phyloP scores from a whole-genome alignment of 2,888 invertebrate genomes.

The Nectonema munidae region DNA sequence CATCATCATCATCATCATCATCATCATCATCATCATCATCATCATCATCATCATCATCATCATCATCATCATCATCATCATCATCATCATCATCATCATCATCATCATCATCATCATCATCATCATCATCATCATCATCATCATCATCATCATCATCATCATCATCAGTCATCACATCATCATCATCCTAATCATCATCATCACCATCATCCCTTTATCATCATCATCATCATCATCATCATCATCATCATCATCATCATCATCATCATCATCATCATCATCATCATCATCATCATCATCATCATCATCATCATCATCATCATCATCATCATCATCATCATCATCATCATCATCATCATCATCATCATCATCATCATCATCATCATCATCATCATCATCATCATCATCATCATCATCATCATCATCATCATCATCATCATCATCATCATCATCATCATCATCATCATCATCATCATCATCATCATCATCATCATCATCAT shows the following conservation, averaged over 20 bases:
- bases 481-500: constrained; percentile 5
- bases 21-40: neutral
- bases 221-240: constrained; percentile 2
- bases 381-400: constrained; percentile 5
- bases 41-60: neutral
- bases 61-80: neutral
- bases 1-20: neutral
- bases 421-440: constrained; percentile 5
- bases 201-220: neutral
- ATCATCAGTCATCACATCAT: too few relatives aligned
- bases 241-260: constrained; percentile 1
- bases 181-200: too few relatives aligned
- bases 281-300: constrained; percentile 5
- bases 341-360: constrained; percentile 5
- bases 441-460: constrained; percentile 5
- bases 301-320: constrained; percentile 5
- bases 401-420: constrained; percentile 5
- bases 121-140: constrained; percentile 5
- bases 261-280: constrained; percentile 5
- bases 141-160: constrained; percentile 5
- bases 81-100: neutral
- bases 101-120: constrained; percentile 5
- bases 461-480: constrained; percentile 5
- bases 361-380: constrained; percentile 5
- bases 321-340: constrained; percentile 5